These are phyloP conservation scores for Stomatorhinus walkeri DNA, from an alignment of 2,797 vertebrate genomes.

Conservation along the genomic window DNA sequence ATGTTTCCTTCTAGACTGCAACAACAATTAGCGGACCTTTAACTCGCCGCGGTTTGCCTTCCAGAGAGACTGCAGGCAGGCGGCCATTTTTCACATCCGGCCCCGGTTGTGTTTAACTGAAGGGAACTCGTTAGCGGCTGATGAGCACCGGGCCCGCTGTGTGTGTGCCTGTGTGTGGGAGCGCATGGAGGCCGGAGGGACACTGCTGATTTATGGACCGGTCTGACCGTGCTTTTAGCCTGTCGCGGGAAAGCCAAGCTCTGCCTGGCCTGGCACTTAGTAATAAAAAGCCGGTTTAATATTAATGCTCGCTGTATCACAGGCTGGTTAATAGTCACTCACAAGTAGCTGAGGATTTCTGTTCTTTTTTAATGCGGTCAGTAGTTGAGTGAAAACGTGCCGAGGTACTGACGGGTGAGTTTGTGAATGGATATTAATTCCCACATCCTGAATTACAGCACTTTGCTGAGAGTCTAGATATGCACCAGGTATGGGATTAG, in stretches of 20 bases:
- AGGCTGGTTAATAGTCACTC: slow-evolving; percentile 2
- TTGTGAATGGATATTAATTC: slow-evolving; percentile 39
- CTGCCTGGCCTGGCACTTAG: background rate
- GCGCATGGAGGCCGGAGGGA: slow-evolving; percentile 19
- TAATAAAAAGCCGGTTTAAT: slow-evolving; percentile 24
- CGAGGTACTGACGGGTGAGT: slow-evolving; percentile 2
- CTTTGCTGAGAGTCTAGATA: slow-evolving; percentile 28
- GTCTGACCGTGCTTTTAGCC: slow-evolving; percentile 35
- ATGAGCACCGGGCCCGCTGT: slow-evolving; percentile 24
- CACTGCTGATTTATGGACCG: slow-evolving; percentile 33
- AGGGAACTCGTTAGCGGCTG: slow-evolving; percentile 43
- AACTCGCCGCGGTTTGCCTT: slow-evolving; percentile 15
- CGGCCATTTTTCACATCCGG: slow-evolving; percentile 20
- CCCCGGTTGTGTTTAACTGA: slow-evolving; percentile 41
- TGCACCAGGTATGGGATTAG: slow-evolving; percentile 30
- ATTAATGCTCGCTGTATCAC: slow-evolving; percentile 14
- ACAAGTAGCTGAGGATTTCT: background rate
- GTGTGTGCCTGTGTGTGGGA: slow-evolving; percentile 21
- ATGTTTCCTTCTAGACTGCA: slow-evolving; percentile 51
- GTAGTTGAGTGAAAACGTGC: background rate
- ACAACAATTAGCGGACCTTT: slow-evolving; percentile 47
- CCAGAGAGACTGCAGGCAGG: slow-evolving; percentile 25
- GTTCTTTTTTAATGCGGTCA: background rate
- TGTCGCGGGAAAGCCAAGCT: slow-evolving; percentile 29
- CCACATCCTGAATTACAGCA: slow-evolving; percentile 31